Evolutionary conservation across 1,140 invertebrate genomes (phyloP).

Genomic region (Drosophila nigrodunni): DNA sequence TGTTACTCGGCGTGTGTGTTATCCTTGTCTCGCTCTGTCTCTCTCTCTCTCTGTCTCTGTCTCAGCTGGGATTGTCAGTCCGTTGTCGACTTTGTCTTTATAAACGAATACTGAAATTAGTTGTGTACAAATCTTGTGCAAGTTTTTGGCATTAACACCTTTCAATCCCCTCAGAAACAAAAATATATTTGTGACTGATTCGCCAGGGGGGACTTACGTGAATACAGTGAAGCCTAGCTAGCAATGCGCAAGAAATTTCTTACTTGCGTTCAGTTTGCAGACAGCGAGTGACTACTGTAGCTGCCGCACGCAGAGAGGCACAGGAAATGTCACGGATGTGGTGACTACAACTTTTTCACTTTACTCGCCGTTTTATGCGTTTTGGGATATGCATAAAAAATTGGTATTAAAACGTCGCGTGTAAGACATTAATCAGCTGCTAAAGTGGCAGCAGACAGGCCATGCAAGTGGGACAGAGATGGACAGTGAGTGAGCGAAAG

Average conservation of each 20-base stretch:
- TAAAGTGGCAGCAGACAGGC: conserved; percentile 69
- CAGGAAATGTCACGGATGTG: conserved; percentile 75
- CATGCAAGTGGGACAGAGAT: not conserved
- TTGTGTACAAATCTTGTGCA: conserved; percentile 77
- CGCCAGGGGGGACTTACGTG: conserved; percentile 5
- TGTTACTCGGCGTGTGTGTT: not conserved
- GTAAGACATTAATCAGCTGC: conserved; percentile 82
- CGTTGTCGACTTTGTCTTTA: conserved; percentile 73
- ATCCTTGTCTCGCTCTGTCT: no score
- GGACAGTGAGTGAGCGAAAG: not conserved
- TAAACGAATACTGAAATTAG: conserved; percentile 77
- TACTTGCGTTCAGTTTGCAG: no score
- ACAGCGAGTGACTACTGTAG: conserved; percentile 23
- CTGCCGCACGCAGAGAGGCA: conserved; percentile 44
- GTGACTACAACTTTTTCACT: conserved; percentile 72
- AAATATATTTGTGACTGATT: conserved; percentile 41
- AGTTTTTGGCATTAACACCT: conserved; percentile 82
- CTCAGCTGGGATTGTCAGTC: conserved; percentile 54
- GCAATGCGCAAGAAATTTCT: not conserved
- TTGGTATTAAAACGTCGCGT: conserved; percentile 83
- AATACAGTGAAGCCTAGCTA: conserved; percentile 14
- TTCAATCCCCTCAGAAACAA: conserved; percentile 71
- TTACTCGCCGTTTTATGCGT: conserved; percentile 53
- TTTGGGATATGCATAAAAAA: conserved; percentile 82
- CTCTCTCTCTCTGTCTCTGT: no score